phyloP scores from a whole-genome alignment of 2,888 invertebrate species.

The Mythimna vitellina region DNA sequence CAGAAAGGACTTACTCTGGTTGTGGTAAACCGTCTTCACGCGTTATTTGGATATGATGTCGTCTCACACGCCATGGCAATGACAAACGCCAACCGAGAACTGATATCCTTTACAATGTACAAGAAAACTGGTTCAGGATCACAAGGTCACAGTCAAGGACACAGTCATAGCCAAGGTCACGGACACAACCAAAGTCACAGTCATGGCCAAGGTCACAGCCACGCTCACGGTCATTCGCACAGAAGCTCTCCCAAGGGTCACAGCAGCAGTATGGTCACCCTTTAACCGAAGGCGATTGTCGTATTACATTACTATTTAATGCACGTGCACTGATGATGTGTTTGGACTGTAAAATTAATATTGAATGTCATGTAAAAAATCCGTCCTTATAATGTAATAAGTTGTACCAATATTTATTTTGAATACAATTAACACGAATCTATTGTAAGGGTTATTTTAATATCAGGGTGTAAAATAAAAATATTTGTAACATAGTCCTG shows the following conservation, averaged over 20 bases:
- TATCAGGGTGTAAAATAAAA: slow-evolving; percentile 54
- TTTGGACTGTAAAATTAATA: slow-evolving; percentile 33
- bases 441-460: slow-evolving; percentile 19
- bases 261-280: slow-evolving; percentile 79
- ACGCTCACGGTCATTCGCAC: slow-evolving; percentile 63
- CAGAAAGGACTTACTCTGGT: slow-evolving; percentile 86
- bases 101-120: slow-evolving; percentile 87
- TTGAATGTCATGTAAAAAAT: slow-evolving; percentile 43
- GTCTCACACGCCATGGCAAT: slow-evolving; percentile 88
- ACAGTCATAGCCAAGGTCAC: slow-evolving; percentile 73
- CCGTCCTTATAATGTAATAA: slow-evolving; percentile 43
- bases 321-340: slow-evolving; percentile 23
- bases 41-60: slow-evolving; percentile 87
- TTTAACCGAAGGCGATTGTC: slow-evolving; percentile 66
- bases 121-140: slow-evolving; percentile 80
- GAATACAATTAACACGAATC: slow-evolving; percentile 14
- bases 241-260: slow-evolving; percentile 63
- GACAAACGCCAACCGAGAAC: slow-evolving; percentile 87
- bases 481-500: slow-evolving; percentile 42
- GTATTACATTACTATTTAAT: slow-evolving; percentile 23
- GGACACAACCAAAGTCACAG: slow-evolving; percentile 71
- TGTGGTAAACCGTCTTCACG: slow-evolving; percentile 86
- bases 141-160: slow-evolving; percentile 74
- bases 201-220: slow-evolving; percentile 63
- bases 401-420: slow-evolving; percentile 25